These are phyloP conservation scores for Mactromeris polynyma DNA, from an alignment of 2,888 invertebrate species.

Conservation along the genomic window DNA sequence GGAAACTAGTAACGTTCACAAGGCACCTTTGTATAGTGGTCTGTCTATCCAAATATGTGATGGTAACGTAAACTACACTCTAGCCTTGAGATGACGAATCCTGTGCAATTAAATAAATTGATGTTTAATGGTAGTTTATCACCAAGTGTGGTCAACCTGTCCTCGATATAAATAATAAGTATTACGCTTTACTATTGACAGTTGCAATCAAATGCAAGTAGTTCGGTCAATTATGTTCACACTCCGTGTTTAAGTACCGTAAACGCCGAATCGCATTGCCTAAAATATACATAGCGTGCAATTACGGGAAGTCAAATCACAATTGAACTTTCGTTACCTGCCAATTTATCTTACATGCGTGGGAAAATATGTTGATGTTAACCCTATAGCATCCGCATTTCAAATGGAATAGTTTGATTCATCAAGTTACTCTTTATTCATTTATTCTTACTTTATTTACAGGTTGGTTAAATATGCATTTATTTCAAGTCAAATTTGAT, in stretches of 20 bases:
- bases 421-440: neutral
- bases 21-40: neutral
- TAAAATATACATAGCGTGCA: neutral
- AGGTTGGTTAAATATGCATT: constrained; percentile 7
- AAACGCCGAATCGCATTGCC: neutral
- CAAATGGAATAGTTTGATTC: neutral
- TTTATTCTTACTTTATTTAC: neutral
- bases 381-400: neutral
- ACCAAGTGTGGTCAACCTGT: neutral
- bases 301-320: neutral
- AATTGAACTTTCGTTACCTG: constrained; percentile 12
- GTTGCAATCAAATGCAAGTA: neutral
- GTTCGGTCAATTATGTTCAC: neutral
- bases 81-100: neutral
- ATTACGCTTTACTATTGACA: neutral
- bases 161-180: neutral
- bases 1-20: neutral
- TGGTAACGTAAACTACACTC: neutral
- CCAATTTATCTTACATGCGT: neutral
- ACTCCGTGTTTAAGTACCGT: neutral
- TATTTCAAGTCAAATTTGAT: neutral
- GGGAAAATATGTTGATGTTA: neutral
- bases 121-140: neutral
- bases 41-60: neutral
- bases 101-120: no score